Evolutionary conservation across 2,888 invertebrate genomes (phyloP).

Genomic region (Spilosoma lubricipeda): DNA sequence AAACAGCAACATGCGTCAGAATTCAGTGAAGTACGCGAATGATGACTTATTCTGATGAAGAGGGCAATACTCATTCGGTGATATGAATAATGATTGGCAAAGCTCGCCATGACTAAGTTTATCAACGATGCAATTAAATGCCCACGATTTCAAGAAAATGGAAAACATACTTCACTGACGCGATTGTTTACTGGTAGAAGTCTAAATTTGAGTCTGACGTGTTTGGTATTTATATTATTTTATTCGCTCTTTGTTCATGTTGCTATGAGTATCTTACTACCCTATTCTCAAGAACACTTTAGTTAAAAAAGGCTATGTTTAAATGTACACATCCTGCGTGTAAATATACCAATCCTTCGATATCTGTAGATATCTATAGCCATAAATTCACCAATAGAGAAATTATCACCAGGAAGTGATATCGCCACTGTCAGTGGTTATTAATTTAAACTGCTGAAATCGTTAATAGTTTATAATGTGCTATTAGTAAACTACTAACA

Average conservation of each 20-base stretch:
- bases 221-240: slow-evolving; percentile 20
- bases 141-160: slow-evolving; percentile 59
- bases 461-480: not conserved
- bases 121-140: slow-evolving; percentile 53
- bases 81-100: slow-evolving; percentile 80
- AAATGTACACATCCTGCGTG: too few relatives aligned
- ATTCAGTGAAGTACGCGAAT: slow-evolving; percentile 57
- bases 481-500: not conserved
- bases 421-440: not conserved
- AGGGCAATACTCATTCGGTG: slow-evolving; percentile 70
- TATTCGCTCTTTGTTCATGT: not conserved
- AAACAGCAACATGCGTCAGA: slow-evolving; percentile 80
- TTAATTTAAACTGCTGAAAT: not conserved
- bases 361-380: not conserved
- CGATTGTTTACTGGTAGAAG: slow-evolving; percentile 54
- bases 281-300: not conserved
- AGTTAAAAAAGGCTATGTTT: not conserved
- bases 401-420: not conserved
- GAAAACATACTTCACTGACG: slow-evolving; percentile 45
- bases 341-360: too few relatives aligned
- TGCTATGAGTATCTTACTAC: not conserved
- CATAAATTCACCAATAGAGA: not conserved
- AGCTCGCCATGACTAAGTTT: slow-evolving; percentile 66
- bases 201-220: slow-evolving; percentile 27
- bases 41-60: slow-evolving; percentile 71